Evolutionary conservation across 2,113 vertebrate genomes (phyloP).

Genomic region (human): GRCh38 chr9:1327001-1327500

Average conservation of each 20-base stretch:
- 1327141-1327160: not conserved
- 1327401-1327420: not conserved
- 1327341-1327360: not conserved
- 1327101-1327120: not conserved
- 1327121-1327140: not conserved
- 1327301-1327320: not conserved
- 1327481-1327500: not conserved
- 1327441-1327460: not conserved
- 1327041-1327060: not conserved
- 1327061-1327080: not conserved
- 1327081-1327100: not conserved
- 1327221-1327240: not conserved
- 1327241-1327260: not conserved
- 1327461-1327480: not conserved
- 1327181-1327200: not conserved
- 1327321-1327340: not conserved
- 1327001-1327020: not conserved
- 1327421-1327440: not conserved
- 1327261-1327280: not conserved
- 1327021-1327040: not conserved
- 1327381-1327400: not conserved
- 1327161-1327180: not conserved
- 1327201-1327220: not conserved
- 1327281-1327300: not conserved
- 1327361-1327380: accelerated